A percentile compares a stretch with the other conserved stretches of the same genome.
Evolutionary conservation across 2,888 invertebrate genomes (phyloP).

Genomic region (Rotaria magnacalcarata): DNA sequence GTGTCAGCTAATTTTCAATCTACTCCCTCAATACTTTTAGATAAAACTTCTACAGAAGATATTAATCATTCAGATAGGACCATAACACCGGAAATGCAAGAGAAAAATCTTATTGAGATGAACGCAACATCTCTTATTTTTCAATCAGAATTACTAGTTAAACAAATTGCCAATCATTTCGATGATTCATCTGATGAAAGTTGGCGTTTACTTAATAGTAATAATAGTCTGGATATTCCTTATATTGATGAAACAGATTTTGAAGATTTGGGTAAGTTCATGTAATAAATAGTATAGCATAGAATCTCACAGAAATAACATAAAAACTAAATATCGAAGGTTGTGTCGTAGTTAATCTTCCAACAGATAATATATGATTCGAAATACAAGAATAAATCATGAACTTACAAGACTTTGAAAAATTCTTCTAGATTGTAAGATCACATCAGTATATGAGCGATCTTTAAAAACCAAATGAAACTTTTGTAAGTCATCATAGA

Average conservation of each 20-base stretch:
- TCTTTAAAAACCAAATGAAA: too few species aligned
- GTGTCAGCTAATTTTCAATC: not conserved
- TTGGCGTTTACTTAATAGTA: slow-evolving; percentile 23
- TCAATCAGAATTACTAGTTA: not conserved
- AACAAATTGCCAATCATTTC: not conserved
- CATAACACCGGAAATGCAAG: not conserved
- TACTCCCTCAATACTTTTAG: not conserved
- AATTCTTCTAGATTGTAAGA: too few species aligned
- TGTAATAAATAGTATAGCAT: not conserved
- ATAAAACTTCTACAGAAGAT: not conserved
- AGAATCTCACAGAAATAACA: too few species aligned
- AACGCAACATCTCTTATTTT: not conserved
- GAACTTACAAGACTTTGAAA: too few species aligned
- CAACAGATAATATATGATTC: too few species aligned
- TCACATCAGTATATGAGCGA: too few species aligned
- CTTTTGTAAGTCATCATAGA: too few species aligned
- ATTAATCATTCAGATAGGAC: not conserved
- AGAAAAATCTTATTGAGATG: not conserved
- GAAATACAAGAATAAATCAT: too few species aligned
- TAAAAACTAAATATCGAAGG: too few species aligned
- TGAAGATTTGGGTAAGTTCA: slow-evolving; percentile 16
- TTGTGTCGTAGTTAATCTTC: too few species aligned
- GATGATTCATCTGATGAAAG: slow-evolving; percentile 32
- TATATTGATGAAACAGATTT: slow-evolving; percentile 35
- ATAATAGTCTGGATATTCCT: slow-evolving; percentile 13